Percentiles rank a stretch among this genome's conserved stretches.
phyloP scores from a whole-genome alignment of 1,140 invertebrate genomes.

The Aricia agestis region DNA sequence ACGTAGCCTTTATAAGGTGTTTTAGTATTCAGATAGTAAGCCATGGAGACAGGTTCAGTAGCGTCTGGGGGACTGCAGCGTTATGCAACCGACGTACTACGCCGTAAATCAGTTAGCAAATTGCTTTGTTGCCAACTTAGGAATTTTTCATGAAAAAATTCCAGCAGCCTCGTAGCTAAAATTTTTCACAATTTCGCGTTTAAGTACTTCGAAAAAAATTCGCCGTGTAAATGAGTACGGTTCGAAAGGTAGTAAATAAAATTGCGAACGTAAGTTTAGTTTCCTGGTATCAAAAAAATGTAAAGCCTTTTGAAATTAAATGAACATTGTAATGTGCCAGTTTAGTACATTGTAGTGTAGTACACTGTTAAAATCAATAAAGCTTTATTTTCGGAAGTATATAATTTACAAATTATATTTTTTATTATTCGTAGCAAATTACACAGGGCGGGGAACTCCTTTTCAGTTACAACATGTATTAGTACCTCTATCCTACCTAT shows the following conservation, averaged over 20 bases:
- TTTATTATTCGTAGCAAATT: too few relatives aligned
- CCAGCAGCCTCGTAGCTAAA: background rate
- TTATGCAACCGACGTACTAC: constrained; percentile 3
- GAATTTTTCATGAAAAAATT: constrained; percentile 5
- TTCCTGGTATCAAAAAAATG: too few relatives aligned
- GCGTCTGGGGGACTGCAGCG: background rate
- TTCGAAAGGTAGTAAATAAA: background rate
- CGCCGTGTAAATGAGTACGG: background rate
- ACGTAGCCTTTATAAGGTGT: background rate
- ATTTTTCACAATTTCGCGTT: background rate
- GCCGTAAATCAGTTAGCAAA: constrained; percentile 18
- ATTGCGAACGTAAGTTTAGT: too few relatives aligned
- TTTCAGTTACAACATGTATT: too few relatives aligned
- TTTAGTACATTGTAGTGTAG: too few relatives aligned
- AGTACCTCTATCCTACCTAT: too few relatives aligned
- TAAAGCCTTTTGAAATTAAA: too few relatives aligned
- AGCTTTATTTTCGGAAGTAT: too few relatives aligned
- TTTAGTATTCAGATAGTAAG: background rate
- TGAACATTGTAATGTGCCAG: too few relatives aligned
- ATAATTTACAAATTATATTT: too few relatives aligned
- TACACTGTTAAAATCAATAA: too few relatives aligned
- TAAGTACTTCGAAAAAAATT: background rate
- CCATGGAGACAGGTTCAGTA: background rate
- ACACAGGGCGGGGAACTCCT: too few relatives aligned
- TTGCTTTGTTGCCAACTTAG: constrained; percentile 16